Evolutionary conservation across 2,888 invertebrate genomes (phyloP).

Genomic region (Schrankia costaestrigalis): DNA sequence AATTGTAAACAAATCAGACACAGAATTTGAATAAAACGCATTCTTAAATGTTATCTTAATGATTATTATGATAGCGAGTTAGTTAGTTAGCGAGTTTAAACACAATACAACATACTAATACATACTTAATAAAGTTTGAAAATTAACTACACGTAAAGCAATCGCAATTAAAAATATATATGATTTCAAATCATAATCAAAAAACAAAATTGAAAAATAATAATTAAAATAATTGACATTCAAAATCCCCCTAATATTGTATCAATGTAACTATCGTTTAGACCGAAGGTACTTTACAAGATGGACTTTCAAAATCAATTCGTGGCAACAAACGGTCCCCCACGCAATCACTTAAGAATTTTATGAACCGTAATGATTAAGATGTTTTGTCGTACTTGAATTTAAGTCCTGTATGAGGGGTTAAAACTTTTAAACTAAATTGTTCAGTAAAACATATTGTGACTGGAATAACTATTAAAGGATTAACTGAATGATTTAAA

Average conservation of each 20-base stretch:
- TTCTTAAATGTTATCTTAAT: too few relatives aligned
- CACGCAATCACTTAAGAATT: constrained; percentile 78
- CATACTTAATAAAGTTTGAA: too few relatives aligned
- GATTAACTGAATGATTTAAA: constrained; percentile 50
- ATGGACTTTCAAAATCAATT: constrained; percentile 74
- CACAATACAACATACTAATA: too few relatives aligned
- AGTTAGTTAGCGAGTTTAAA: too few relatives aligned
- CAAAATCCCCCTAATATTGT: constrained; percentile 37
- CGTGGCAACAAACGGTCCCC: constrained; percentile 65
- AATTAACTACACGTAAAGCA: too few relatives aligned
- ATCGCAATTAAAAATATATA: too few relatives aligned
- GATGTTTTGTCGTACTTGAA: constrained; percentile 70
- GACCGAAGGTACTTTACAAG: constrained; percentile 57
- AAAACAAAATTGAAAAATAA: neutral
- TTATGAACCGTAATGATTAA: constrained; percentile 79
- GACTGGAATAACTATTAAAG: constrained; percentile 71
- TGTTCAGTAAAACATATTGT: constrained; percentile 70
- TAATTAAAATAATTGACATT: constrained; percentile 7
- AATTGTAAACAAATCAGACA: too few relatives aligned
- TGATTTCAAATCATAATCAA: too few relatives aligned
- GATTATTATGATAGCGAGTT: too few relatives aligned
- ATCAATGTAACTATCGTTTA: constrained; percentile 35
- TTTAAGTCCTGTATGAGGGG: constrained; percentile 52
- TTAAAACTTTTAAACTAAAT: constrained; percentile 35
- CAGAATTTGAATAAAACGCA: too few relatives aligned